phyloP scores from a whole-genome alignment of 2,797 vertebrate genomes.

The Typhlichthys eigenmanni region DNA sequence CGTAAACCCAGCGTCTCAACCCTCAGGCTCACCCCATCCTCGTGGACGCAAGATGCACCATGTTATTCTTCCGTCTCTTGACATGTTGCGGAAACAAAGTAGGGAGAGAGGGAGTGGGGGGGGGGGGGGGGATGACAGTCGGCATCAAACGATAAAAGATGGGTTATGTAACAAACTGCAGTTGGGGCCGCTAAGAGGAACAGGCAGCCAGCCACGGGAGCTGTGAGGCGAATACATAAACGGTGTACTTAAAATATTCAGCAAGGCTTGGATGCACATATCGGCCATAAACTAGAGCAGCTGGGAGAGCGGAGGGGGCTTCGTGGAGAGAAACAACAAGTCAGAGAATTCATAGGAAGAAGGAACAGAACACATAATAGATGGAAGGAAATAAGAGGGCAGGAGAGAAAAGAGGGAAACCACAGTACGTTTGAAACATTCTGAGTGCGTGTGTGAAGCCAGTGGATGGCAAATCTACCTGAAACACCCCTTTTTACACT shows the following conservation, averaged over 20 bases:
- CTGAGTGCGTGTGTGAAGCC: neutral
- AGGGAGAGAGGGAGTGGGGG: neutral
- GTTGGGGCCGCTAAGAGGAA: conserved; percentile 36
- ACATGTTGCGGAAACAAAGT: neutral
- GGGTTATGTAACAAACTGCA: conserved; percentile 65
- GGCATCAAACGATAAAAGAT: conserved; percentile 55
- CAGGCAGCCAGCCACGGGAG: conserved; percentile 10
- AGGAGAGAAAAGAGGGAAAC: neutral
- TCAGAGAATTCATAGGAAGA: too few relatives aligned
- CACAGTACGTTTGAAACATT: conserved; percentile 9
- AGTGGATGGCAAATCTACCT: too few relatives aligned
- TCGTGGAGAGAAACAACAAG: neutral
- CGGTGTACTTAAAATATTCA: conserved; percentile 13
- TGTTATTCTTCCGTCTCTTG: neutral
- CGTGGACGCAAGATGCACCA: neutral
- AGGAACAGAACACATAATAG: too few relatives aligned
- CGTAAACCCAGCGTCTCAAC: too few relatives aligned
- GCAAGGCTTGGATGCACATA: neutral
- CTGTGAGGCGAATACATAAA: conserved; percentile 23
- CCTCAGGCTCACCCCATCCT: too few relatives aligned
- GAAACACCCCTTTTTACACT: neutral
- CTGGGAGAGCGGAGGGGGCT: conserved; percentile 1
- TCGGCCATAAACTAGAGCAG: conserved; percentile 1
- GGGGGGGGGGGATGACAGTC: conserved; percentile 2
- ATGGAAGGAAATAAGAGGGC: neutral